Evolutionary conservation across 2,797 vertebrate genomes (phyloP).

Genomic region (Lophotriccus pileatus): DNA sequence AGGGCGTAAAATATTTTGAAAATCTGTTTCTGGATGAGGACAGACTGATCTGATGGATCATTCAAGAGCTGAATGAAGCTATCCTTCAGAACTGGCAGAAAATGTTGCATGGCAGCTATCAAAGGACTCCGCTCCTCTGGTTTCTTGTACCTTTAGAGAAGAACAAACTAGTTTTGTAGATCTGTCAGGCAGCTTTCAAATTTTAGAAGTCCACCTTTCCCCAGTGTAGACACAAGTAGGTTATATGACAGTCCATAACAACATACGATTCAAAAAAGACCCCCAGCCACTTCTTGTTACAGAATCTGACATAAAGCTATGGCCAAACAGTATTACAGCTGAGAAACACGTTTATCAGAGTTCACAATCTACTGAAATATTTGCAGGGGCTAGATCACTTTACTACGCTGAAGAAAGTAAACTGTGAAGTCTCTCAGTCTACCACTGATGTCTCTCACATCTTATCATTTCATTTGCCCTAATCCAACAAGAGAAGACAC

Average conservation of each 20-base stretch:
- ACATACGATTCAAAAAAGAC: neutral
- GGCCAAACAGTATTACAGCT: neutral
- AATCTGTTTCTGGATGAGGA: conserved; percentile 98
- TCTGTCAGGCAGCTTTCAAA: neutral
- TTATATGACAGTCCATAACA: neutral
- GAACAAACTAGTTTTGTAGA: conserved; percentile 54
- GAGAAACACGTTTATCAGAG: neutral
- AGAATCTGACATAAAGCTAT: neutral
- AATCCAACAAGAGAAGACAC: neutral
- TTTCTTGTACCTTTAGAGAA: conserved; percentile 90
- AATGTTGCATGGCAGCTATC: conserved; percentile 98
- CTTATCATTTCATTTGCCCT: neutral
- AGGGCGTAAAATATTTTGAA: conserved; percentile 99
- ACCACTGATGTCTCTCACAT: neutral
- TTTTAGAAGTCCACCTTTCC: neutral
- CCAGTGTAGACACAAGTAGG: neutral
- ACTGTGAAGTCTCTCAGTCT: neutral
- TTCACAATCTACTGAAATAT: neutral
- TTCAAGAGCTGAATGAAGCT: conserved; percentile 93
- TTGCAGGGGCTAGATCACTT: neutral
- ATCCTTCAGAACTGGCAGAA: conserved; percentile 96
- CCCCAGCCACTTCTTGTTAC: neutral
- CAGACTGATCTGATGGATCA: conserved; percentile 92
- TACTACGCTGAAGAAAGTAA: neutral
- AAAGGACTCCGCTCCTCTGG: conserved; percentile 94